A percentile compares a stretch with the other conserved stretches of the same genome.
Conservation (phyloP, 2,797 vertebrate species). For the Miichthys miiuy region DNA sequence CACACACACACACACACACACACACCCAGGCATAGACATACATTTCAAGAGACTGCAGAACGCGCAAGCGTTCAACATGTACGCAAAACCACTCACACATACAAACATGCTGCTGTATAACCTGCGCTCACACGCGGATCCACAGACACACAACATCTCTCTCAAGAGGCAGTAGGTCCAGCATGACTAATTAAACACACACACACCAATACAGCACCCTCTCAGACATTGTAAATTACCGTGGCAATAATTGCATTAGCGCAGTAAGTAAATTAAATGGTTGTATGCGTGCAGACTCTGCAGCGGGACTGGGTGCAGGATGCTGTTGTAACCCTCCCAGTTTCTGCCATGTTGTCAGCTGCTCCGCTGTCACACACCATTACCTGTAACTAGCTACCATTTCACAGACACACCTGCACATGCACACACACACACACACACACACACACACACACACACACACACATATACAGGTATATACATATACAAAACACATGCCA, state of each 20-base stretch:
- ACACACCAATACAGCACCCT: conserved; percentile 48
- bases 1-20: conserved; percentile 32
- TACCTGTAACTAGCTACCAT: conserved; percentile 63
- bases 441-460: conserved; percentile 13
- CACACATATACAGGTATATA: background rate
- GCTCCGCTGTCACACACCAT: conserved; percentile 73
- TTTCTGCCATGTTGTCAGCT: conserved; percentile 65
- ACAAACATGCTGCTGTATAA: conserved; percentile 20
- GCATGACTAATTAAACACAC: conserved; percentile 66
- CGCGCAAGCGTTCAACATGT: conserved; percentile 28
- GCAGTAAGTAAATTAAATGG: conserved; percentile 80
- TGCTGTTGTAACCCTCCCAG: conserved; percentile 39
- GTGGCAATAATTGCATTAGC: conserved; percentile 80
- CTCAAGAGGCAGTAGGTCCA: conserved; percentile 58
- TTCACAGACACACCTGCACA: conserved; percentile 38
- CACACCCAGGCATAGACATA: conserved; percentile 32
- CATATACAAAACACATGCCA: background rate
- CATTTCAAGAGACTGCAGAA: conserved; percentile 57
- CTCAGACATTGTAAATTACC: conserved; percentile 75
- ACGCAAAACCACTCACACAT: conserved; percentile 26
- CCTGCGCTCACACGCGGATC: conserved; percentile 30
- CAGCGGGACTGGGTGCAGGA: conserved; percentile 56
- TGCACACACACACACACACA: conserved; percentile 10
- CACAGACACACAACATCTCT: conserved; percentile 52
- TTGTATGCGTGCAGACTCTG: conserved; percentile 60